Percentiles rank a stretch among this genome's conserved stretches.
These are phyloP conservation scores for Agrotis segetum DNA, from an alignment of 2,888 invertebrate genomes.

Conservation along the genomic window DNA sequence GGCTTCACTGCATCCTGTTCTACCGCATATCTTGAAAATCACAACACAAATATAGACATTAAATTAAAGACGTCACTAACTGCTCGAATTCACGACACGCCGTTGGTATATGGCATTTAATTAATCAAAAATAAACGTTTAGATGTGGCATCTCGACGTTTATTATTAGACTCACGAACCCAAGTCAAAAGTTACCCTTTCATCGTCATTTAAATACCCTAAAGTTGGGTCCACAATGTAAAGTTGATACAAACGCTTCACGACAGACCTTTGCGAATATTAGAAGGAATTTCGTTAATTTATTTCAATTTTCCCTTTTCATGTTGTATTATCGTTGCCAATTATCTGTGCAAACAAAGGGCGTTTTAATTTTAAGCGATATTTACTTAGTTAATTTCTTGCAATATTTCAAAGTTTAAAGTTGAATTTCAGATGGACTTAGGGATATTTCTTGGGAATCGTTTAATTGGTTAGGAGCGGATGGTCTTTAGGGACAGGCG, in stretches of 20 bases:
- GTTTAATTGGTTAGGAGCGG: conserved; percentile 45
- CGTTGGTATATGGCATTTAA: conserved; percentile 17
- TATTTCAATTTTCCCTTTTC: conserved; percentile 75
- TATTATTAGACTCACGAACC: conserved; percentile 37
- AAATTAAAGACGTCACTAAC: conserved; percentile 18
- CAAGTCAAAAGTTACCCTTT: conserved; percentile 66
- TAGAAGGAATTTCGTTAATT: conserved; percentile 68
- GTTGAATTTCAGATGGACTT: conserved; percentile 58
- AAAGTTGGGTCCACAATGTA: conserved; percentile 67
- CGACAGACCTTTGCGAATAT: conserved; percentile 66
- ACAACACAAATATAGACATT: conserved; percentile 12
- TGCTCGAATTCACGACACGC: background rate
- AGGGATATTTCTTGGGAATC: conserved; percentile 49
- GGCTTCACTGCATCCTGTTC: too few species aligned
- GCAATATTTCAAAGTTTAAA: conserved; percentile 64
- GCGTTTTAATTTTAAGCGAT: conserved; percentile 68
- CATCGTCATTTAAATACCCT: conserved; percentile 66
- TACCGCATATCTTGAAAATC: too few species aligned
- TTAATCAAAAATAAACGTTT: conserved; percentile 55
- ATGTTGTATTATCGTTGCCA: conserved; percentile 72
- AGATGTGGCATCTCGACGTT: conserved; percentile 32
- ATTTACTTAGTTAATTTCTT: conserved; percentile 69
- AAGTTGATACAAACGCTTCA: conserved; percentile 64
- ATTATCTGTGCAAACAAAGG: conserved; percentile 73
- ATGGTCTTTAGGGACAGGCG: conserved; percentile 28